phyloP scores from a whole-genome alignment of 2,113 vertebrate species.

The Odontophorus gujanensis region DNA sequence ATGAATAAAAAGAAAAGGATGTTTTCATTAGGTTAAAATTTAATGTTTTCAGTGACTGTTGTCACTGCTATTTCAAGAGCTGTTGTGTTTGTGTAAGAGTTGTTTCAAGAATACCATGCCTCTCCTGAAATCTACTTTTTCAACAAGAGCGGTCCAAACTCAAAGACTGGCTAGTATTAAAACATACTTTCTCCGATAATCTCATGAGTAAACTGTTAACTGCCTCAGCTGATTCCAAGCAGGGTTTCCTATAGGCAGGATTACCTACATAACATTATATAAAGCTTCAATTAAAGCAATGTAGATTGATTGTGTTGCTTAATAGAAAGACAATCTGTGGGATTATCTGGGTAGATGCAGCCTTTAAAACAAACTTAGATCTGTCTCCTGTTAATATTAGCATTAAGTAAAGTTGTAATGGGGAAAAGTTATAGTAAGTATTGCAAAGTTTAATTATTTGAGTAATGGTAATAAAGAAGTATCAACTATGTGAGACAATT shows the following conservation, averaged over 20 bases:
- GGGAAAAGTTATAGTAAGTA: background rate
- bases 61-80: background rate
- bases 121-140: background rate
- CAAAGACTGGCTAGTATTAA: background rate
- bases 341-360: background rate
- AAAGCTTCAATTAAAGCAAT: background rate
- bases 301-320: background rate
- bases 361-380: background rate
- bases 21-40: background rate
- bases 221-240: background rate
- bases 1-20: background rate
- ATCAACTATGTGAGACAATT: background rate
- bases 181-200: background rate
- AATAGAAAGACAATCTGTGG: background rate
- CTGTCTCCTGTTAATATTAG: background rate
- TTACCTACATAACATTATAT: background rate
- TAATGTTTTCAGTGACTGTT: background rate
- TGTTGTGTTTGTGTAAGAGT: background rate
- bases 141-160: background rate
- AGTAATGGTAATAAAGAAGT: background rate
- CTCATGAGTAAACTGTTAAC: background rate
- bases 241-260: background rate
- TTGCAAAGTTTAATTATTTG: background rate
- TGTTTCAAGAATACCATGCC: background rate
- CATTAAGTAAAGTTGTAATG: background rate